Base-by-base conservation (phyloP, 2,113 vertebrate species). In the Antidorcas marsupialis region DNA sequence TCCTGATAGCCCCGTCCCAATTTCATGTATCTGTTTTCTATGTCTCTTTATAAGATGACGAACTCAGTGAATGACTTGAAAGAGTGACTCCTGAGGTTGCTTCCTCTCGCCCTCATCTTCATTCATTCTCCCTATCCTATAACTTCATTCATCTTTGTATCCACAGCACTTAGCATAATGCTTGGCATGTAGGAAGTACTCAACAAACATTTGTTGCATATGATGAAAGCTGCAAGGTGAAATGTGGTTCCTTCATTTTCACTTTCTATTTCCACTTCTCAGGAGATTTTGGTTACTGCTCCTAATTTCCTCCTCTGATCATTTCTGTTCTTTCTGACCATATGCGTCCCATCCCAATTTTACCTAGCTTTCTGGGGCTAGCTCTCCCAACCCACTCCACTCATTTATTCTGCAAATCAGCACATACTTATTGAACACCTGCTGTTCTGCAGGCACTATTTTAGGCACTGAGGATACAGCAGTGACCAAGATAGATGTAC, bases 161-260 rank as follows among this genome's bases (percentile, higher is more conserved):
- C 25, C 1, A 1, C 33, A 86, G 47, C 16, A 83, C 19, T 93
- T 89, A 88, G 30, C 39, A 5, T 83, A 91, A 64, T 78, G 2
- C 67, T 36, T 36, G 57, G 33, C 43, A 81, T 23, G 25, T 4
- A 36, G 39, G 59, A 82, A 53, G 4, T 53, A 45, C 28, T 78
- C 82, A 83, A 60, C 81, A 91, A 91, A 86, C 33, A 14, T 59
- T 67, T 85, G 4, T 39, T 67, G 60, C 89, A 43, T 86, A 33
- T 67, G 43, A 94, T 78, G 87, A 95, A 89, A 89, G 53, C 28
- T 93, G 90, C 53, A 50, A 86, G 53, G 36, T n/a, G 78, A 89
- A 89, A 95, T 94, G 30, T 97, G 60, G 43, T 83, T 62, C 64
- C 93, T 91, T 94, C 82, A 57, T 89, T 92, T 94, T 91, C 45